Percentiles rank a stretch among this genome's conserved stretches.
Conservation (phyloP, 2,888 invertebrate species). For the Kuschelorhynchus macadamiae region DNA sequence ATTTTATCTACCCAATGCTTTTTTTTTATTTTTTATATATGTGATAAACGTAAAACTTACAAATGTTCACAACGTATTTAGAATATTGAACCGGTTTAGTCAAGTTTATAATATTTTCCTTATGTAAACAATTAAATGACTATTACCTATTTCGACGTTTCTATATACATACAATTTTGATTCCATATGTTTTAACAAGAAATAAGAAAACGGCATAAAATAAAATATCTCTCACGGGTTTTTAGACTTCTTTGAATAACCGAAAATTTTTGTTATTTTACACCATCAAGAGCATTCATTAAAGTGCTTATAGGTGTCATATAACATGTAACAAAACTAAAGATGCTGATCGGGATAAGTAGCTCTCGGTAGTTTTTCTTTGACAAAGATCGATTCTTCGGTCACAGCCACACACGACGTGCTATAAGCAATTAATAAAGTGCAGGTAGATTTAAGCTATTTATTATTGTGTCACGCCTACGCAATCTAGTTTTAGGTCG, state of each 20-base stretch:
- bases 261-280: constrained; percentile 25
- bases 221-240: no score
- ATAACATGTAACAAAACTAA: constrained; percentile 33
- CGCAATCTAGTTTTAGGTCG: background rate
- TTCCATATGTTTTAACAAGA: no score
- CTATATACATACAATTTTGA: no score
- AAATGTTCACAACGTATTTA: no score
- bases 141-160: no score
- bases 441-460: constrained; percentile 46
- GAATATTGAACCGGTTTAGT: no score
- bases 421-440: constrained; percentile 43
- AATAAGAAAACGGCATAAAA: no score
- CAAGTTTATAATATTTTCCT: no score
- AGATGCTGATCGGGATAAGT: constrained; percentile 42
- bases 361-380: constrained; percentile 45
- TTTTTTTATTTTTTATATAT: no score
- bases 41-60: no score
- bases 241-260: constrained; percentile 24
- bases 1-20: no score
- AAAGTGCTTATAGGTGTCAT: constrained; percentile 40
- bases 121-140: no score
- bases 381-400: constrained; percentile 48
- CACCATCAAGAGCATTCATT: constrained; percentile 32
- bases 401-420: constrained; percentile 42
- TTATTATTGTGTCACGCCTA: constrained; percentile 37